Conservation (phyloP, 2,797 vertebrate species). For the Poecilia wingei region DNA sequence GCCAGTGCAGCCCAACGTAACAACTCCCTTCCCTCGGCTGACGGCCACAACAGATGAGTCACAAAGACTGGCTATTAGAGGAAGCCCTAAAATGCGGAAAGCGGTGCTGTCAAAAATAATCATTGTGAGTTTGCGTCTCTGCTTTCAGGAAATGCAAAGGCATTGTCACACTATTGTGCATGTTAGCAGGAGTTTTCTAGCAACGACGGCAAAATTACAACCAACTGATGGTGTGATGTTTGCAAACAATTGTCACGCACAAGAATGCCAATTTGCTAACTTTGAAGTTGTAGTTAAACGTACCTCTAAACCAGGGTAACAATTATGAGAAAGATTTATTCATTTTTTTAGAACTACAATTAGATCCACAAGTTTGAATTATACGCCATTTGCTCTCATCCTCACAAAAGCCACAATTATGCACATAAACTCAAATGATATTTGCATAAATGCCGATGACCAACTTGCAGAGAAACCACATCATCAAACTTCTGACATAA, state of each 20-base stretch:
- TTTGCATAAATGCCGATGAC: not conserved
- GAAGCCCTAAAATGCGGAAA: conserved; percentile 29
- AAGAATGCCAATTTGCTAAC: not conserved
- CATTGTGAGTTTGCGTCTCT: not conserved
- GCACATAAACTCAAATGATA: not conserved
- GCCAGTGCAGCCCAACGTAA: conserved; percentile 33
- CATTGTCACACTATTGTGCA: not conserved
- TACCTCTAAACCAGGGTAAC: not conserved
- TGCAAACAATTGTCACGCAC: not conserved
- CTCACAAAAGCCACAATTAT: not conserved
- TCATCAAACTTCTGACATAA: not conserved
- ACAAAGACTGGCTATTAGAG: conserved; percentile 23
- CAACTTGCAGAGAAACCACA: not conserved
- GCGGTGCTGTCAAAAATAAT: not conserved
- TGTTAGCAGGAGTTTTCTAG: not conserved
- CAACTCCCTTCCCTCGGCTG: conserved; percentile 33
- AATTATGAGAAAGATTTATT: not conserved
- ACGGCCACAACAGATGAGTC: conserved; percentile 20
- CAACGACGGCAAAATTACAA: conserved; percentile 9
- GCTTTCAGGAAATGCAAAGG: conserved; percentile 5
- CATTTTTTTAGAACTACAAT: not conserved
- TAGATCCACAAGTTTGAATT: not conserved
- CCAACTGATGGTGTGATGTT: not conserved
- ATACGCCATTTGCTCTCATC: not conserved
- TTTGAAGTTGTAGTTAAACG: not conserved